Evolutionary conservation across 2,797 vertebrate species (phyloP), one percentile per base, ranked within the genome.

Genomic region (Yasuhikotakia modesta): DNA sequence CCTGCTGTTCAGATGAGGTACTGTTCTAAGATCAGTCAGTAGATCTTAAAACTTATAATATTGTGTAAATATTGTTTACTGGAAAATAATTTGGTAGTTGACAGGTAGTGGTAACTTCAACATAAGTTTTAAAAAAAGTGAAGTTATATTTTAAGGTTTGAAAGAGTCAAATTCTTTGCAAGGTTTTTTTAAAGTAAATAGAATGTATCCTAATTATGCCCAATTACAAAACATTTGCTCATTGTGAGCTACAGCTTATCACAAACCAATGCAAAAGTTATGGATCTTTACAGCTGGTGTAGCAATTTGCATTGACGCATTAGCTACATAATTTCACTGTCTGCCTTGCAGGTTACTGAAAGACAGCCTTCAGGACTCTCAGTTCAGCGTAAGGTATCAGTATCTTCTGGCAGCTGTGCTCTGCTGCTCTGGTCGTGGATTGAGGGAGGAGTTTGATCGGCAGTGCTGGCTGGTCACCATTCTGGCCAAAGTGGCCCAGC

Each of bases 321-420:
- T 8, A 8, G 7, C 35, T 39, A 39, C 0, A 39, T 8, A 39
- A 10, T 39, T 39, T 12, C 13, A 8, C 1, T 30, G 1, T 64
- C 4, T 57, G 19, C 71, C 2, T 55, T 27, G 8, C 88, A 99
- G 97, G 97, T 85, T 98, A 87, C 90, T 99, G 85, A 99, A 98
- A 90, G 97, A 99, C 0, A 93, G 95, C 60, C 93, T 99, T 16
- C 96, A 97, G 88, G 97, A 99, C 86, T 95, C 95, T 0, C 97
- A 97, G 93, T 98, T 98, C 93, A 96, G 94, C 17, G 95, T 94
- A 79, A 94, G 97, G 2, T 99, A 97, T 87, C 97, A 98, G 90
- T 96, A 96, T 82, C 92, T 99, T 72, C 93, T 99, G 85, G 97
- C 95, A 0, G 97, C 96, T 4, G 87, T 99, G 85, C 90, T 99